Base-by-base conservation (phyloP, 2,113 vertebrate genomes). In the Synchiropus splendidus region DNA sequence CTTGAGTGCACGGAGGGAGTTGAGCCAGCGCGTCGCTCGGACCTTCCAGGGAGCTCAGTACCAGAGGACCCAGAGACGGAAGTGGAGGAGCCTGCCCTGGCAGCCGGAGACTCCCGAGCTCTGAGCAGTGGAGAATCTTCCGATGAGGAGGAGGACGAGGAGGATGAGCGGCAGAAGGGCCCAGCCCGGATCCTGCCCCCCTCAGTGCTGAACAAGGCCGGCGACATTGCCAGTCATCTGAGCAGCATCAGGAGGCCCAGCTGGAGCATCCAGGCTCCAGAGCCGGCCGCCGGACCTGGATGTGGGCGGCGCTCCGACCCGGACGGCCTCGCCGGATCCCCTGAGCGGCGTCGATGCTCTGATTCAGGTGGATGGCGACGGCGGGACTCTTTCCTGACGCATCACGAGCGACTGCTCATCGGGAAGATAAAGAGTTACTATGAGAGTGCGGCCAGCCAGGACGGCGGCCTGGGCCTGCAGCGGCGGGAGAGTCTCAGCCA, bases 391-490 rank as follows among this genome's bases (percentile, higher is more conserved):
- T 60, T 66, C 0, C 78, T 98, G 2, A 92, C 90, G 40, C 85
- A 57, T 32, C 83, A 82, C 39, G 94, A 97, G 58, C 87, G 85
- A 18, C 54, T 89, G 61, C 81, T 98, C 17, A 84, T 98, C 1
- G 85, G 89, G 18, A 98, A 87, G 72, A 93, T 98, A 69, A 89
- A 78, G 72, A 90, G 33, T 34, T 98, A 98, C 70, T 98, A 98
- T 0, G 92, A 90, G 36, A 69, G 81, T 0, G 91, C 92, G 0
- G 93, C 88, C 45, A 65, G 78, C 45, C 81, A 75, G 0, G 89
- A 91, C 0, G 80, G 80, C 0, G 16, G 67, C 48, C 90, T 92
- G 9, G 79, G 86, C 2, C 64, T 94, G 13, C 83, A 77, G 39
- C 90, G 94, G 41, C 75, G 92, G 0, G 94, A 97, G 72, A 98